Percentiles rank a stretch among this genome's conserved stretches.
phyloP scores from a whole-genome alignment of 2,797 vertebrate species.

The Avahi laniger region DNA sequence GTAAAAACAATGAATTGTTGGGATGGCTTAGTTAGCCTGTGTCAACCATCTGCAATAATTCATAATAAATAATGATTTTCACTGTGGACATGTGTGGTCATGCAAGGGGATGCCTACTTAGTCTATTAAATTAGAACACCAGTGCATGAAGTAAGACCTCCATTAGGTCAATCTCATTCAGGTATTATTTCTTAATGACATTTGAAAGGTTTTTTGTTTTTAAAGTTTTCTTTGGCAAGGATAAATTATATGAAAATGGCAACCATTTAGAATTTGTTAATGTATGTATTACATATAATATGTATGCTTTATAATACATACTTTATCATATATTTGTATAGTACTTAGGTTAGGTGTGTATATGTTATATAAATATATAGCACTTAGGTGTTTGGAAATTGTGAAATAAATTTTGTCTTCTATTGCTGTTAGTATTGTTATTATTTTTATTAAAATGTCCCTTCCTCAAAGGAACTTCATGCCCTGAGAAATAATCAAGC shows the following conservation, averaged over 20 bases:
- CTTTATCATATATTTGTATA: too few species aligned
- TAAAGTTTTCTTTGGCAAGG: not conserved
- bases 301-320: too few species aligned
- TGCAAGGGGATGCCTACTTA: not conserved
- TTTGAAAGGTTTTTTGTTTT: not conserved
- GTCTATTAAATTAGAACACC: not conserved
- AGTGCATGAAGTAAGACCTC: not conserved
- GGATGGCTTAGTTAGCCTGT: not conserved
- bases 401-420: not conserved
- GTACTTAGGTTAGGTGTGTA: too few species aligned
- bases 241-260: too few species aligned
- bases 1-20: not conserved
- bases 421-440: not conserved
- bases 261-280: too few species aligned
- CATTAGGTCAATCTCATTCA: not conserved
- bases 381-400: not conserved
- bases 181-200: not conserved
- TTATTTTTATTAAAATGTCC: not conserved
- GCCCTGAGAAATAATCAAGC: not conserved
- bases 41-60: not conserved
- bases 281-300: not conserved
- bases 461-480: not conserved
- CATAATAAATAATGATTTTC: not conserved
- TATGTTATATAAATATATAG: not conserved
- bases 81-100: not conserved